Percentiles rank a stretch among this genome's conserved stretches.
Evolutionary conservation across 2,888 invertebrate species (phyloP).

Genomic region (Desoria tigrina): DNA sequence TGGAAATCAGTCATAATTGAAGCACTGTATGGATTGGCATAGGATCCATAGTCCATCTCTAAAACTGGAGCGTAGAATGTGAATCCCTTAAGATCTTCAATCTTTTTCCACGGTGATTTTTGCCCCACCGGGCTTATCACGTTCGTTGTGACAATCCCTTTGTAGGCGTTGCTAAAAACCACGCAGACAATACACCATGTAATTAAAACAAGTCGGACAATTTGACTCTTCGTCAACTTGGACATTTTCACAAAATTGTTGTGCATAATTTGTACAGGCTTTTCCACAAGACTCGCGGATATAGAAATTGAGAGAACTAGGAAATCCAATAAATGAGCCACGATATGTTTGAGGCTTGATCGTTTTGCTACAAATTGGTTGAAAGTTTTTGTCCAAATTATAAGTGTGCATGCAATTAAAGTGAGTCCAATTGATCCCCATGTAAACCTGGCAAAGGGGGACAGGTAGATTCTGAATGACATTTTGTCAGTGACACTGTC

Average conservation of each 20-base stretch:
- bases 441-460: neutral
- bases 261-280: neutral
- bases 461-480: neutral
- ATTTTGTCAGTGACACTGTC: neutral
- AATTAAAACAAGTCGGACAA: neutral
- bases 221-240: no score
- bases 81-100: constrained; percentile 1
- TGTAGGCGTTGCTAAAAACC: neutral
- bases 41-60: neutral
- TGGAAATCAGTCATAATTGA: neutral
- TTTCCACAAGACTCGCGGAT: neutral
- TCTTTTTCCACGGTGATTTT: neutral
- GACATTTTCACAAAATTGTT: no score
- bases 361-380: no score
- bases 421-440: neutral
- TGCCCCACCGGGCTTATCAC: neutral
- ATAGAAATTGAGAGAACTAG: no score
- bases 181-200: neutral
- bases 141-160: constrained; percentile 3
- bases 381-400: no score
- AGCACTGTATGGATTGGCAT: neutral
- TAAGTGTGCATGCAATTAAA: neutral
- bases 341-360: neutral
- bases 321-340: neutral
- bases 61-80: neutral